Evolutionary conservation across 2,888 invertebrate species (phyloP).

Genomic region (Pseudoips prasinana): DNA sequence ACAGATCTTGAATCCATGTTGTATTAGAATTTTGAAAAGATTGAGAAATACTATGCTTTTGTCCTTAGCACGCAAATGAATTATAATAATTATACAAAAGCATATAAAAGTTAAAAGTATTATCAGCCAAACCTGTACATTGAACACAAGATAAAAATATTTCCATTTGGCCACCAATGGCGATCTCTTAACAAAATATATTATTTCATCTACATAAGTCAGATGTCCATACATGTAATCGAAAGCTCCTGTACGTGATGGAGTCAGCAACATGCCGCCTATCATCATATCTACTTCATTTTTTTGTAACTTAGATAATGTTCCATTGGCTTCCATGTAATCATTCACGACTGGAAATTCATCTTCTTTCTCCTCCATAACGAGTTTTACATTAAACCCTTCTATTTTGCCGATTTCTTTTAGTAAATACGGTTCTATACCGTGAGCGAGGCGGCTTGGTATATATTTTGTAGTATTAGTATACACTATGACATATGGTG

Average conservation of each 20-base stretch:
- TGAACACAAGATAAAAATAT: slow-evolving; percentile 40
- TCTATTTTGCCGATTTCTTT: slow-evolving; percentile 41
- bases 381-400: slow-evolving; percentile 44
- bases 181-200: slow-evolving; percentile 44
- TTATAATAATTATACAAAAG: too few relatives aligned
- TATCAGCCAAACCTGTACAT: too few relatives aligned
- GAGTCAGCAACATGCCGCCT: slow-evolving; percentile 35
- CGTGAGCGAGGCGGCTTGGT: slow-evolving; percentile 17
- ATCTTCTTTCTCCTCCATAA: slow-evolving; percentile 29
- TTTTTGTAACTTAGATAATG: slow-evolving; percentile 30
- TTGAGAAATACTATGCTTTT: too few relatives aligned
- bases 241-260: slow-evolving; percentile 34
- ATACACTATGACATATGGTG: slow-evolving; percentile 35
- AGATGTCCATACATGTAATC: slow-evolving; percentile 40
- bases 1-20: too few relatives aligned
- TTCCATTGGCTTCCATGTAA: slow-evolving; percentile 41
- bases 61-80: too few relatives aligned
- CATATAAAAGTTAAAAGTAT: too few relatives aligned
- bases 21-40: too few relatives aligned
- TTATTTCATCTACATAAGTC: slow-evolving; percentile 42
- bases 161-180: slow-evolving; percentile 35
- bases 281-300: slow-evolving; percentile 33
- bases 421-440: slow-evolving; percentile 42
- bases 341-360: slow-evolving; percentile 33
- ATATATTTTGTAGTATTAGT: slow-evolving; percentile 6